Percentiles rank a stretch among this genome's conserved stretches.
Conservation (phyloP, 2,113 vertebrate species). For the Gavialis gangeticus region DNA sequence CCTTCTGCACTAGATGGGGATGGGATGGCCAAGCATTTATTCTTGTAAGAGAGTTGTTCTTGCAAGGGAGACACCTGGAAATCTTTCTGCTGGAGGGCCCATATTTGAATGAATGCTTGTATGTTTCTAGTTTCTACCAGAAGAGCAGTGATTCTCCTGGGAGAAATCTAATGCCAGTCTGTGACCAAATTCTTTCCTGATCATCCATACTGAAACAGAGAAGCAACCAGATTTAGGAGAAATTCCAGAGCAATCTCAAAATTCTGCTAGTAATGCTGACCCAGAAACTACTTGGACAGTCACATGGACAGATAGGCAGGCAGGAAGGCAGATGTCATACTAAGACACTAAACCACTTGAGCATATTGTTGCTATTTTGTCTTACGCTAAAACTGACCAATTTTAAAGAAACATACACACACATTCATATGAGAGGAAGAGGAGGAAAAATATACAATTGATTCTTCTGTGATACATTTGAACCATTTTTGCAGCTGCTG, state of each 20-base stretch:
- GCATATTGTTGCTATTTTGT: not conserved
- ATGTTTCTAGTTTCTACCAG: too few relatives aligned
- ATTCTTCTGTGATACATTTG: not conserved
- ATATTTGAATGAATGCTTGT: too few relatives aligned
- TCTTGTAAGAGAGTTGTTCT: too few relatives aligned
- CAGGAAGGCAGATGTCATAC: not conserved
- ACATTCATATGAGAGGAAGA: not conserved
- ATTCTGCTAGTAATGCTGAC: accelerated
- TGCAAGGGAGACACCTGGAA: too few relatives aligned
- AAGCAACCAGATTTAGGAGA: not conserved
- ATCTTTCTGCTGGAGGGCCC: too few relatives aligned
- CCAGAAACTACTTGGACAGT: not conserved
- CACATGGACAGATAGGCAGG: not conserved
- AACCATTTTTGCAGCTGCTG: not conserved
- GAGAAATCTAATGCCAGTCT: too few relatives aligned
- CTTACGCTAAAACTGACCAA: not conserved
- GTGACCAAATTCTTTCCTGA: not conserved
- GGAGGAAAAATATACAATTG: conserved; percentile 1
- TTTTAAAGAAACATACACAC: not conserved
- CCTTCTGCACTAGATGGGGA: too few relatives aligned
- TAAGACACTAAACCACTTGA: not conserved
- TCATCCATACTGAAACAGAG: not conserved
- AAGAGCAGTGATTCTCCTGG: too few relatives aligned
- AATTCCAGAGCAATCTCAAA: not conserved
- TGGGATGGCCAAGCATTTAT: too few relatives aligned